These are phyloP conservation scores for Erethizon dorsatum DNA, from an alignment of 2,797 vertebrate genomes.

Conservation along the genomic window DNA sequence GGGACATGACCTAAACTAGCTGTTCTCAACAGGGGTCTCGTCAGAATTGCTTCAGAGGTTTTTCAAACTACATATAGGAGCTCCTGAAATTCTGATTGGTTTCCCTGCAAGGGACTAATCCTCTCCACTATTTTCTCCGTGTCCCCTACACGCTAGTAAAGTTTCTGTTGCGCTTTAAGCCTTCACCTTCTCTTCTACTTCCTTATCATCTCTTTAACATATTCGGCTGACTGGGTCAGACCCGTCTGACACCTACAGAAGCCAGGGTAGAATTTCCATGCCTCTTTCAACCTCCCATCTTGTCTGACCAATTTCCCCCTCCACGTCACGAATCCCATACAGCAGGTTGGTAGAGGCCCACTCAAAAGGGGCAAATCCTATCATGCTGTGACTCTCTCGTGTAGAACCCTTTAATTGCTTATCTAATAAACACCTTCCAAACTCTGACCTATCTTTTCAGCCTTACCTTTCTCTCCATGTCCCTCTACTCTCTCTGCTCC, in stretches of 20 bases:
- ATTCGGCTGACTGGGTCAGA: neutral
- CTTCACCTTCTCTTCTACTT: neutral
- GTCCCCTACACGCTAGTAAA: neutral
- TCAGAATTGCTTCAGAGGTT: neutral
- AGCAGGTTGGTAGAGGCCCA: neutral
- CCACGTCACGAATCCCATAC: neutral
- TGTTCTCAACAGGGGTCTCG: neutral
- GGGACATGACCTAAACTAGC: neutral
- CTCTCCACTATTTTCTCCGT: neutral
- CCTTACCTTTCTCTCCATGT: neutral
- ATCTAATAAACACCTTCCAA: neutral
- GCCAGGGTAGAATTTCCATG: neutral
- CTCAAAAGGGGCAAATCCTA: neutral
- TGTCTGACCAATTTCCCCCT: no score
- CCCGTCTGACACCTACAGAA: neutral
- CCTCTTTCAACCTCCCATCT: neutral
- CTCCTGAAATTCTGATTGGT: neutral
- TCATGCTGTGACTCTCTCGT: no score
- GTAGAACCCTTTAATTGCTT: neutral
- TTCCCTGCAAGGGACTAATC: neutral
- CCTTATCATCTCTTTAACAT: neutral
- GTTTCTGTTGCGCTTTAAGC: neutral
- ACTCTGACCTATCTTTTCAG: neutral
- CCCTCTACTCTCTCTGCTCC: fast-evolving
- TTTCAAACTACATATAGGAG: neutral